Evolutionary conservation across 2,888 invertebrate species (phyloP).

Genomic region (Dynastes maya): DNA sequence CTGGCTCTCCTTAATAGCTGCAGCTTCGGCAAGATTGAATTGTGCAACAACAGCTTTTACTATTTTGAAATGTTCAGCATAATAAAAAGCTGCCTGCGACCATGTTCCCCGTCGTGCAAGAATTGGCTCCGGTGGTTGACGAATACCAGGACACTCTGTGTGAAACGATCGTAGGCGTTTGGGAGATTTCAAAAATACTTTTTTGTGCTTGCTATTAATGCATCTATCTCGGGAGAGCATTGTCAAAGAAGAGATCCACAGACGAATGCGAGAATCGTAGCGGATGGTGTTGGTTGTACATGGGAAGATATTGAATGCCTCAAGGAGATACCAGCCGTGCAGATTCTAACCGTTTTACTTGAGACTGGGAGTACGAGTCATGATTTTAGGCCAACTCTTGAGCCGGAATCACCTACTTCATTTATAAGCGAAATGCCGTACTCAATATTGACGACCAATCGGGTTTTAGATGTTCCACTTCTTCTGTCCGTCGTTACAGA

Average conservation of each 20-base stretch:
- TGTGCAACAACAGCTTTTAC: too few relatives aligned
- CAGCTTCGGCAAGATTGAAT: too few relatives aligned
- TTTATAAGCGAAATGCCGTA: conserved; percentile 20
- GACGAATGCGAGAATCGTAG: background rate
- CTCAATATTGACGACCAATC: background rate
- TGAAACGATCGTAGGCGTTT: too few relatives aligned
- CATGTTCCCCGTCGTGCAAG: too few relatives aligned
- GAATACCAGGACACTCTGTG: too few relatives aligned
- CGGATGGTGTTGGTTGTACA: background rate
- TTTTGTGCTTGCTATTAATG: too few relatives aligned
- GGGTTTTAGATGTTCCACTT: conserved; percentile 20
- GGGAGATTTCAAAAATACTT: too few relatives aligned
- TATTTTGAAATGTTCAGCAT: too few relatives aligned
- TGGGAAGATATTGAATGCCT: background rate
- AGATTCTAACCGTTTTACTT: background rate
- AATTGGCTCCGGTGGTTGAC: too few relatives aligned
- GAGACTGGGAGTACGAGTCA: background rate
- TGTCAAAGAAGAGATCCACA: background rate
- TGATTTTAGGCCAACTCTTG: conserved; percentile 53
- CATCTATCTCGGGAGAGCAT: too few relatives aligned
- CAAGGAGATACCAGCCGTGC: background rate
- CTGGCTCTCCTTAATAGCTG: too few relatives aligned
- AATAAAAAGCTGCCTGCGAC: too few relatives aligned
- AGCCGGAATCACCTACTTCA: conserved; percentile 57
- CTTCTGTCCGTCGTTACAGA: conserved; percentile 40